Evolutionary conservation across 2,797 vertebrate species (phyloP), one percentile per base, ranked within the genome.

Genomic region (Margarornis squamiger): DNA sequence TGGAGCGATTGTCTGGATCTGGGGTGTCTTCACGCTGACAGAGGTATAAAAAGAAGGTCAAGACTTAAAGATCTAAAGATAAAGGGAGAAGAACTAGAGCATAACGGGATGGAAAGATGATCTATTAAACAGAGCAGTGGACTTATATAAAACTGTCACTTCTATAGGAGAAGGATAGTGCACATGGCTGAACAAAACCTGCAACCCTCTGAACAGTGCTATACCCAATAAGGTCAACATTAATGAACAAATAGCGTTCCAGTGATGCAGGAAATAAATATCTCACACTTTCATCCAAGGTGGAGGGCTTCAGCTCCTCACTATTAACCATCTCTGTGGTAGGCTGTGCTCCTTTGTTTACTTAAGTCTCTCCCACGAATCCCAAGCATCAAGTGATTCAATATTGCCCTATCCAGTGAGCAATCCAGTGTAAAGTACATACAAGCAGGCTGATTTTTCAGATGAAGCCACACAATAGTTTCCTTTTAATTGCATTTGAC

Each of bases 401-500:
- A 96, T 95, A 92, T 77, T 95, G 54, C 62, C 74, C 90, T 92
- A 90, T 81, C 84, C 86, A 80, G 51, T 45, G 81, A 88, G 65
- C 86, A 95, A 97, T 96, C 84, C 91, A 57, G 66, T 6, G 14
- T 77, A 95, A 94, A 86, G 78, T 90, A 86, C 73, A 90, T 57
- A 94, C 71, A 96, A 96, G 82, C 90, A 85, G 71, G 66, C 61
- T 91, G 88, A 97, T 97, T 96, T 97, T 97, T 97, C 96, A 95
- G 84, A 89, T 58, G 74, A 30, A 88, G 14, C 10, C 12, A 72
- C 92, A 97, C 94, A 97, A 97, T 96, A 92, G 92, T 63, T 94
- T 74, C 95, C 90, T 97, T 97, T 92, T 96, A 95, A 96, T 96
- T 95, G 92, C 93, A 67, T 97, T 96, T 96, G 92, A 95, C 86